phyloP scores from a whole-genome alignment of 2,113 vertebrate species.

The Spea multiplicata region DNA sequence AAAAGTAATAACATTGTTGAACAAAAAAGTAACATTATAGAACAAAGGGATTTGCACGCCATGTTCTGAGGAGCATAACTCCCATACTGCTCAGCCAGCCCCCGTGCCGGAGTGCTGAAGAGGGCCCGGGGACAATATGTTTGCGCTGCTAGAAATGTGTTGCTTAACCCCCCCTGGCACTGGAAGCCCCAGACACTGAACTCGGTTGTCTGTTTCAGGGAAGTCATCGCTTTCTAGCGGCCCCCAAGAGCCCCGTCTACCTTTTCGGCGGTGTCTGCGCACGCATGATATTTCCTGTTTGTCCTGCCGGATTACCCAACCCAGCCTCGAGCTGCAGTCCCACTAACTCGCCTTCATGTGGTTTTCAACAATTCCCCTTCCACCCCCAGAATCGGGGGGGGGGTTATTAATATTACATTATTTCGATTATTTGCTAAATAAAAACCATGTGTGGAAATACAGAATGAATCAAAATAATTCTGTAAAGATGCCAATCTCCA shows the following conservation, averaged over 20 bases:
- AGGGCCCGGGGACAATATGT: too few relatives aligned
- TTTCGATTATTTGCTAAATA: too few relatives aligned
- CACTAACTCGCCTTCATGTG: neutral
- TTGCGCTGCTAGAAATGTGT: too few relatives aligned
- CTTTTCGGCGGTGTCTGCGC: conserved; percentile 23
- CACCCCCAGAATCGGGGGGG: neutral
- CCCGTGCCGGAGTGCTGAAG: neutral
- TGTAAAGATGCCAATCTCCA: too few relatives aligned
- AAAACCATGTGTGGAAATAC: too few relatives aligned
- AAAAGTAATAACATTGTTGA: too few relatives aligned
- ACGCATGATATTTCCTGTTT: conserved; percentile 35
- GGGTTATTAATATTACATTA: neutral
- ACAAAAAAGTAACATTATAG: too few relatives aligned
- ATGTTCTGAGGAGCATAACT: neutral
- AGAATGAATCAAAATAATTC: too few relatives aligned
- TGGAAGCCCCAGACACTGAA: neutral
- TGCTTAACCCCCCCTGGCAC: neutral
- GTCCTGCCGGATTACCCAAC: conserved; percentile 16
- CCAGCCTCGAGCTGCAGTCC: neutral
- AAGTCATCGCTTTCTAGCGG: neutral
- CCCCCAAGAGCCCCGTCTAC: neutral
- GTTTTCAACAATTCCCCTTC: conserved; percentile 2
- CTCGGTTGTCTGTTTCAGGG: neutral
- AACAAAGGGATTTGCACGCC: too few relatives aligned
- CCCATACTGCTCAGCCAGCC: neutral